phyloP scores from a whole-genome alignment of 2,113 vertebrate species.

The Ahaetulla prasina region DNA sequence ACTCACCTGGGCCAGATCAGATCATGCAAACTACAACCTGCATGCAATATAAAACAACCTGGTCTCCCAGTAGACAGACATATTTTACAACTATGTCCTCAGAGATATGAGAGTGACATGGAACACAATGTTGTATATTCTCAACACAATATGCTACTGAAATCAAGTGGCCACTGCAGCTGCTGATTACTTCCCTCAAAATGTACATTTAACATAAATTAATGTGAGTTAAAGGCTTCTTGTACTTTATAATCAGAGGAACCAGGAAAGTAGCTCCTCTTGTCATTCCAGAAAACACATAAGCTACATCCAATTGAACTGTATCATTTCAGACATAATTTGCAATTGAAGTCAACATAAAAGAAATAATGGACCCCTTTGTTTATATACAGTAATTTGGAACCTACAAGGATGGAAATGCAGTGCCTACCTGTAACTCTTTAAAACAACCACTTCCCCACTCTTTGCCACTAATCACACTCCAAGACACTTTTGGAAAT shows the following conservation, averaged over 20 bases:
- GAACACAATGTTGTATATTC: neutral
- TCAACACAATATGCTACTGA: too few relatives aligned
- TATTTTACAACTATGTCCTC: neutral
- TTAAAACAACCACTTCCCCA: neutral
- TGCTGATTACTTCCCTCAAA: neutral
- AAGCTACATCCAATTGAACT: neutral
- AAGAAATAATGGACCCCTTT: neutral
- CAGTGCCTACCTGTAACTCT: neutral
- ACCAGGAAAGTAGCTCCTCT: neutral
- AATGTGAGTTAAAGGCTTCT: neutral
- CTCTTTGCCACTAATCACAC: neutral
- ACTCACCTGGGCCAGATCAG: neutral
- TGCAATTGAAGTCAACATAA: neutral
- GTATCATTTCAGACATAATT: too few relatives aligned
- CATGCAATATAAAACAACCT: neutral
- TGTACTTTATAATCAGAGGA: neutral
- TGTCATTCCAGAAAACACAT: neutral
- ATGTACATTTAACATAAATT: neutral
- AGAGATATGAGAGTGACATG: neutral
- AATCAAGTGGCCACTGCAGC: neutral
- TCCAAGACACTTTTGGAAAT: neutral
- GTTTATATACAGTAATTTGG: neutral
- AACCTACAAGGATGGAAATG: neutral
- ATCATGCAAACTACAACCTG: neutral
- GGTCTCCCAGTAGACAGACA: neutral